Base-by-base conservation (phyloP, 2,113 vertebrate species). In the Lepus europaeus region DNA sequence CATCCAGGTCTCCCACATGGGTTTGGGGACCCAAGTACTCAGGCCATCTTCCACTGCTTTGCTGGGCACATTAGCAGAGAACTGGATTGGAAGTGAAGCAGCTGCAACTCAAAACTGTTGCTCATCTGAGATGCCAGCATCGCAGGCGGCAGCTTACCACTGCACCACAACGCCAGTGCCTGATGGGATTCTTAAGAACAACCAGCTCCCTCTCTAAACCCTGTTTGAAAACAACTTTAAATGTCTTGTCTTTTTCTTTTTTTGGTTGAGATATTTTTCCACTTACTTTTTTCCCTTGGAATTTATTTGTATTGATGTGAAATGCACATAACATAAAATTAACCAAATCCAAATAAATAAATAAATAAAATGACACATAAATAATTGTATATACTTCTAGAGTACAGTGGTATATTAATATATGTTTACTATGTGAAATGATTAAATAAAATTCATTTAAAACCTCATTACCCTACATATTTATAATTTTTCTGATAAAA, bases 231-330 rank as follows among this genome's bases (percentile, higher is more conserved):
- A 56, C 25, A 84, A 20, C 56, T 70, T 19, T 56, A 77, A 85
- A 76, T 36, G 7, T 63, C 39, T 76, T 39, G 88, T 36, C 8
- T 39, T 20, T 77, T 8, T 74, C 16, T 64, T 68, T 70, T 87
- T 78, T 87, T 79, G 27, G 33, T 94, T 79, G 14, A 36, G 78
- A 66, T 13, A 56, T n/a, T 11, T 59, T 31, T 73, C 31, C 66
- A 29, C 64, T 39, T 17, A 23, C 59, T 36, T 79, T 78, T 89
- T 78, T 80, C 2, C 64, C 20, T 88, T 91, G 12, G 45, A 27
- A 49, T 53, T 73, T 95, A 80, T 93, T 97, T 79, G 9, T 89
- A 69, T 94, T 49, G 73, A 90, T 56, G 4, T 77, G n/a, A 90
- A 77, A 87, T 90, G 83, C 39, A 87, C 49, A 17, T 89, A 87